Evolutionary conservation across 2,888 invertebrate species (phyloP).

Genomic region (Sminthurinus aureus): DNA sequence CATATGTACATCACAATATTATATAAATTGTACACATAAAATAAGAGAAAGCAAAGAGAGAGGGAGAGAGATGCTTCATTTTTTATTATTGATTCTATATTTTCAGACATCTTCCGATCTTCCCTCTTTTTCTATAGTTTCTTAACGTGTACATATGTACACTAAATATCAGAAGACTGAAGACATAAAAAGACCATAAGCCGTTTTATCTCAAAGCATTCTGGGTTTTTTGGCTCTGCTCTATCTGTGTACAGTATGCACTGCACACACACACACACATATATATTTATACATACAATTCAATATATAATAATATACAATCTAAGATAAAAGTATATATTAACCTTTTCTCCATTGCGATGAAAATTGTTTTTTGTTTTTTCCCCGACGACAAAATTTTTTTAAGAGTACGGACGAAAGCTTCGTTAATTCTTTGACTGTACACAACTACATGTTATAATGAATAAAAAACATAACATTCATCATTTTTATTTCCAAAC

Average conservation of each 20-base stretch:
- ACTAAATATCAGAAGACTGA: neutral
- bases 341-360: slow-evolving; percentile 79
- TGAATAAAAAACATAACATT: neutral
- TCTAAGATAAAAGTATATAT: too few species aligned
- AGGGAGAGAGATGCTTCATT: too few species aligned
- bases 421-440: slow-evolving; percentile 81
- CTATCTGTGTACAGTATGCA: neutral
- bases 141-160: too few species aligned
- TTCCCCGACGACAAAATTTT: slow-evolving; percentile 67
- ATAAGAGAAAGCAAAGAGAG: too few species aligned
- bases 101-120: too few species aligned
- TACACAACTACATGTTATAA: slow-evolving; percentile 77
- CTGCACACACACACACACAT: too few species aligned
- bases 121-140: too few species aligned
- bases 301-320: too few species aligned
- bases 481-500: neutral
- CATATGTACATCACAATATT: too few species aligned
- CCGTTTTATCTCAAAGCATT: neutral
- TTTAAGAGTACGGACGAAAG: slow-evolving; percentile 76
- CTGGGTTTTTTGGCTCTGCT: neutral
- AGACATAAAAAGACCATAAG: slow-evolving; percentile 9
- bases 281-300: too few species aligned
- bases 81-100: too few species aligned
- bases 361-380: slow-evolving; percentile 63
- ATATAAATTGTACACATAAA: too few species aligned